A percentile compares a stretch with the other conserved stretches of the same genome.
These are phyloP conservation scores for Ophioninae sp. DNA, from an alignment of 2,888 invertebrate species.

Conservation along the genomic window DNA sequence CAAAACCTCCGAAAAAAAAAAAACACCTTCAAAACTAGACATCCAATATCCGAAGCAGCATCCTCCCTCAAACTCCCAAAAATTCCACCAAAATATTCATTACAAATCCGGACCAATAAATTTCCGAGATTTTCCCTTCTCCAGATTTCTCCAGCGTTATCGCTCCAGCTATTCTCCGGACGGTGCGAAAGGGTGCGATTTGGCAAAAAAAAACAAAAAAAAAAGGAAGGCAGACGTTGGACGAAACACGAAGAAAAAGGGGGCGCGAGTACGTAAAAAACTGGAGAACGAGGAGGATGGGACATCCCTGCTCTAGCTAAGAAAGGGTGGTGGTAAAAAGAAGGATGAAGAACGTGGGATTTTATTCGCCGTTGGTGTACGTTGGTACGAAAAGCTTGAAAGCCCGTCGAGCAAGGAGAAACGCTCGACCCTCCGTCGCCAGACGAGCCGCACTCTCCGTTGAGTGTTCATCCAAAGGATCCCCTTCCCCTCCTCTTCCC, in stretches of 20 bases:
- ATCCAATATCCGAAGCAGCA: too few species aligned
- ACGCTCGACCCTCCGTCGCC: conserved; percentile 44
- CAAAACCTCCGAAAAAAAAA: too few species aligned
- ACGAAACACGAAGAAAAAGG: conserved; percentile 25
- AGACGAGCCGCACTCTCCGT: conserved; percentile 33
- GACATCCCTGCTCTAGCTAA: too few species aligned
- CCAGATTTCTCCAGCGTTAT: too few species aligned
- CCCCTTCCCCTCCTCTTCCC: neutral
- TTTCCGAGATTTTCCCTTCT: too few species aligned
- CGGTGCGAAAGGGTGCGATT: conserved; percentile 1
- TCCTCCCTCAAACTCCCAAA: too few species aligned
- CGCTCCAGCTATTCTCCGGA: neutral
- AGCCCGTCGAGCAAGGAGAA: conserved; percentile 39
- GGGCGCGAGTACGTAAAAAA: conserved; percentile 10
- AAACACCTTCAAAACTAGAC: too few species aligned
- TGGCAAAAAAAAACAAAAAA: neutral
- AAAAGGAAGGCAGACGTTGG: neutral
- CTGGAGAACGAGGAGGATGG: too few species aligned
- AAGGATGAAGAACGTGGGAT: conserved; percentile 29
- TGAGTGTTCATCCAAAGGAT: conserved; percentile 24
- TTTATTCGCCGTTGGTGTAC: conserved; percentile 51
- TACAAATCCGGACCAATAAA: too few species aligned
- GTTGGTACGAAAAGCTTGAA: conserved; percentile 39
- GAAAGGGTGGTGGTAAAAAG: conserved; percentile 16
- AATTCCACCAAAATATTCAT: too few species aligned